A percentile compares a stretch with the other conserved stretches of the same genome.
phyloP scores from a whole-genome alignment of 2,888 invertebrate species.

The Troglohyphantes excavatus region DNA sequence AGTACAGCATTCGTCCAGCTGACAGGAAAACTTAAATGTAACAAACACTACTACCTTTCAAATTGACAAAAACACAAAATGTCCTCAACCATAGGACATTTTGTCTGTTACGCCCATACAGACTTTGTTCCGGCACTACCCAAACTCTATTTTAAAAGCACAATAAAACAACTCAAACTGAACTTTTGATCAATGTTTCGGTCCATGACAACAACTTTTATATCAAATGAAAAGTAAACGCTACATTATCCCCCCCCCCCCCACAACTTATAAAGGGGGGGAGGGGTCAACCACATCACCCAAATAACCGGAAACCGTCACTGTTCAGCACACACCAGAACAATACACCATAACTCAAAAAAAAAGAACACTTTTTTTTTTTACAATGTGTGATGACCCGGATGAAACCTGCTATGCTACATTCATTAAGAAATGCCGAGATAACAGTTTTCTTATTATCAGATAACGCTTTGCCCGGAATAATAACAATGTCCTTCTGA shows the following conservation, averaged over 20 bases:
- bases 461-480: conserved; percentile 64
- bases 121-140: no score
- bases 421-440: conserved; percentile 70
- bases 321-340: conserved; percentile 62
- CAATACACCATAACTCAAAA: conserved; percentile 74
- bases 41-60: no score
- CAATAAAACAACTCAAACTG: no score
- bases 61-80: no score
- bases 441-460: conserved; percentile 73
- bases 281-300: conserved; percentile 22
- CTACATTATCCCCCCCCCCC: not conserved
- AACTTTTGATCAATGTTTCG: not conserved
- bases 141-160: no score
- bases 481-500: conserved; percentile 67
- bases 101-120: no score
- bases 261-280: not conserved
- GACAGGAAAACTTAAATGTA: no score
- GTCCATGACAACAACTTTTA: not conserved
- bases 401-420: conserved; percentile 41
- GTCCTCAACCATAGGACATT: no score
- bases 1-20: no score
- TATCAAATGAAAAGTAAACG: not conserved
- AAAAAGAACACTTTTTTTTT: conserved; percentile 13
- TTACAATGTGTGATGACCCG: conserved; percentile 40
- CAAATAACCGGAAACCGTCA: conserved; percentile 64